Evolutionary conservation across 2,797 vertebrate species (phyloP), one percentile per base, ranked within the genome.

Genomic region (Sorex maritimensis): DNA sequence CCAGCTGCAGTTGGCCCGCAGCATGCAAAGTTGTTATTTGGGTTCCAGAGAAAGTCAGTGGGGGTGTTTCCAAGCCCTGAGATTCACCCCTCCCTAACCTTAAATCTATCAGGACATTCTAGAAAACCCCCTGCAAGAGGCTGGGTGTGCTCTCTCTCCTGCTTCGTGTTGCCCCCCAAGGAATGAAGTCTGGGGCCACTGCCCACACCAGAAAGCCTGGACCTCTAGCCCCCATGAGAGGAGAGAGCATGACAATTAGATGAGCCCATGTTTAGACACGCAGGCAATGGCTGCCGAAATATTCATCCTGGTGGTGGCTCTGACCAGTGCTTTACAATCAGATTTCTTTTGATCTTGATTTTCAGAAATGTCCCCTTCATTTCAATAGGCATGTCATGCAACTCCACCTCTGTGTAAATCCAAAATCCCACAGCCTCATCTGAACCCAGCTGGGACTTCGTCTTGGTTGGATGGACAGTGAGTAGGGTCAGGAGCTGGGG

Each of bases 281-380:
- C 15, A 19, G 58, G 58, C 58, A 19, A 61, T 15, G 15, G 2
- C 52, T 23, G 21, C 58, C 15, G 0, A 7, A 4, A 61, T 3
- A 19, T 12, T 55, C 65, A 26, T 26, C 8, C 24, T 26, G 26
- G 26, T 19, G 28, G 26, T 26, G 24, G 65, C 26, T 67, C 3
- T 7, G 11, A 13, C 26, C 24, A 65, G 80, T 73, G 38, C 41
- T 52, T 30, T 24, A 11, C 17, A 44, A 21, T 19, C 23, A 52
- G 19, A 65, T 72, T 67, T 86, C 68, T 67, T 73, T 67, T 74
- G 26, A 15, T 67, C 78, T 73, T 65, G 55, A 55, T 52, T 88
- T 61, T 81, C 65, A 87, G 78, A 91, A 94, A 95, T 80, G 49
- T 80, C 67, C 21, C 41, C 28, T 77, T 71, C 90, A 61, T 61